A percentile compares a stretch with the other conserved stretches of the same genome.
These are phyloP conservation scores for Psittacula cyanocephala DNA, from an alignment of 2,113 vertebrate genomes.

Conservation along the genomic window DNA sequence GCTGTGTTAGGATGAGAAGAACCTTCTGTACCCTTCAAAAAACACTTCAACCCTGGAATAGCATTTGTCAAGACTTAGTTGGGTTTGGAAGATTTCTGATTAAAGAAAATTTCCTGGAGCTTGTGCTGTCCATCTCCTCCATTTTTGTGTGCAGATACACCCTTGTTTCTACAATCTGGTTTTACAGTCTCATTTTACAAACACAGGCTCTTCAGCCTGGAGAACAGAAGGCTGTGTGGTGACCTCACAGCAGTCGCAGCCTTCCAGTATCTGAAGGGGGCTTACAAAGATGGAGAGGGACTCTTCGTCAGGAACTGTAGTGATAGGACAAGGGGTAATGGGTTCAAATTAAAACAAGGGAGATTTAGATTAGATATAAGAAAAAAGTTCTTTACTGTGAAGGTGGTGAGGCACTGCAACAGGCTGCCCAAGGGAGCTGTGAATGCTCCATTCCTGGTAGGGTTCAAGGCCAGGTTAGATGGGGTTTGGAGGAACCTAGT, in stretches of 20 bases:
- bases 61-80: background rate
- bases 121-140: background rate
- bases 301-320: background rate
- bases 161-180: background rate
- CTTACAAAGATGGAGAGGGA: background rate
- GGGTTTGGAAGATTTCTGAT: background rate
- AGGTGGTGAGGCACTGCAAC: background rate
- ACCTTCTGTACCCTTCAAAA: background rate
- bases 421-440: background rate
- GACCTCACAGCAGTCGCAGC: background rate
- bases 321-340: background rate
- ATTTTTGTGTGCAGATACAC: background rate
- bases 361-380: background rate
- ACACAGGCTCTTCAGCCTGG: background rate
- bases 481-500: background rate
- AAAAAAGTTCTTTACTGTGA: background rate
- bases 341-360: background rate
- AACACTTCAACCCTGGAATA: background rate
- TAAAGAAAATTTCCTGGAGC: background rate
- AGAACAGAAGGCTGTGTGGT: background rate
- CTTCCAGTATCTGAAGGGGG: background rate
- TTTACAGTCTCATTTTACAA: background rate
- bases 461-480: background rate
- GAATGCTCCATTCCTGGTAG: background rate
- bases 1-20: background rate